A percentile compares a stretch with the other conserved stretches of the same genome.
phyloP scores from a whole-genome alignment of 2,797 vertebrate species.

The Coilia nasus region DNA sequence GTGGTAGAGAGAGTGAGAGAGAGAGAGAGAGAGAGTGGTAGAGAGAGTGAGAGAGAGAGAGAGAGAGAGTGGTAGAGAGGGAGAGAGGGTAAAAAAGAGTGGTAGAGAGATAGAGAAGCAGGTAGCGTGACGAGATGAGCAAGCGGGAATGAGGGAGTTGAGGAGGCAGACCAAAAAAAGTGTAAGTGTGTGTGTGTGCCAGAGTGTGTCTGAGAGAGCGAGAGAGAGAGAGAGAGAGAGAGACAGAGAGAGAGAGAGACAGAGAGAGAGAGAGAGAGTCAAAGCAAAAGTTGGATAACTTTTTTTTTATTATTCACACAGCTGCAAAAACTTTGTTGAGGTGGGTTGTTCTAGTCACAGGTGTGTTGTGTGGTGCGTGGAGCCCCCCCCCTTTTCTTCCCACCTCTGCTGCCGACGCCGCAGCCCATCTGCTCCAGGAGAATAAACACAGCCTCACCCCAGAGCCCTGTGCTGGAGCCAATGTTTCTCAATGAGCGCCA shows the following conservation, averaged over 20 bases:
- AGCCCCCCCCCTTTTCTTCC: neutral
- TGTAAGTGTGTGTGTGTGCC: neutral
- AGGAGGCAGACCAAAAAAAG: neutral
- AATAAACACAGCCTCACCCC: neutral
- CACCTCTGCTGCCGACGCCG: neutral
- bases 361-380: neutral
- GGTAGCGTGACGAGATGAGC: neutral
- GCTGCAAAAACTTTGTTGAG: neutral
- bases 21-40: too few relatives aligned
- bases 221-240: slow-evolving; percentile 10
- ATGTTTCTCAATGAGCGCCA: slow-evolving; percentile 5
- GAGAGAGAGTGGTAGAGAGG: too few relatives aligned
- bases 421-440: neutral
- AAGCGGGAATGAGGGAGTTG: neutral
- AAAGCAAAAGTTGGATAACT: neutral
- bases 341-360: neutral
- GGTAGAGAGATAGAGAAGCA: too few relatives aligned
- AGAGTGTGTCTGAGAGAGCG: slow-evolving; percentile 35
- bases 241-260: neutral
- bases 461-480: neutral
- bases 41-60: too few relatives aligned
- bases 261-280: neutral
- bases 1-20: too few relatives aligned
- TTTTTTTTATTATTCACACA: neutral
- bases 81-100: too few relatives aligned